phyloP scores from a whole-genome alignment of 2,888 invertebrate genomes.

The Anorthoa munda region DNA sequence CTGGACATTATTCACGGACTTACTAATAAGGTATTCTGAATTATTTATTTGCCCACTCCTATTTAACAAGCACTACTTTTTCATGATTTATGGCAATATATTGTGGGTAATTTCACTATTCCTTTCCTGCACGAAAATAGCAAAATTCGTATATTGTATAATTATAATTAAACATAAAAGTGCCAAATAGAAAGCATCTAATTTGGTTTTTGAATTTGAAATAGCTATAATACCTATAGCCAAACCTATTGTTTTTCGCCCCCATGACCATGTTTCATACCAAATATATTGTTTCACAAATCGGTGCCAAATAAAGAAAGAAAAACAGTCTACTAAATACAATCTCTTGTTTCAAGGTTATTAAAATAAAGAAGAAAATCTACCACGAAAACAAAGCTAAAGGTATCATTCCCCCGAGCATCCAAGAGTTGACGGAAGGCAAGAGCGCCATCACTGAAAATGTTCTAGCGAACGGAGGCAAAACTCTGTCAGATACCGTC shows the following conservation, averaged over 20 bases:
- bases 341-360: constrained; percentile 80
- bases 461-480: constrained; percentile 76
- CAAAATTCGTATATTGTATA: constrained; percentile 12
- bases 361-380: constrained; percentile 91
- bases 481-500: constrained; percentile 87
- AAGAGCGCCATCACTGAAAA: constrained; percentile 81
- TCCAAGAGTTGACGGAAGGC: constrained; percentile 80
- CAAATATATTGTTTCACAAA: not conserved
- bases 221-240: not conserved
- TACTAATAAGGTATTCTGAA: constrained; percentile 92
- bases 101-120: not conserved
- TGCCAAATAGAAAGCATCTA: not conserved
- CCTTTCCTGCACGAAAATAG: not conserved
- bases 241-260: not conserved
- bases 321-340: not conserved
- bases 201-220: not conserved
- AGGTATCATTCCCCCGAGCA: constrained; percentile 83
- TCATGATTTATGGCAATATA: not conserved
- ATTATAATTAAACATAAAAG: constrained; percentile 12
- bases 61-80: not conserved
- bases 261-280: not conserved
- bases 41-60: not conserved
- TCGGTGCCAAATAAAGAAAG: not conserved
- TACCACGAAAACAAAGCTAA: constrained; percentile 89
- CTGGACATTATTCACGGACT: constrained; percentile 94